These are phyloP conservation scores for Argyrosomus japonicus DNA, from an alignment of 2,113 vertebrate species.

Conservation along the genomic window DNA sequence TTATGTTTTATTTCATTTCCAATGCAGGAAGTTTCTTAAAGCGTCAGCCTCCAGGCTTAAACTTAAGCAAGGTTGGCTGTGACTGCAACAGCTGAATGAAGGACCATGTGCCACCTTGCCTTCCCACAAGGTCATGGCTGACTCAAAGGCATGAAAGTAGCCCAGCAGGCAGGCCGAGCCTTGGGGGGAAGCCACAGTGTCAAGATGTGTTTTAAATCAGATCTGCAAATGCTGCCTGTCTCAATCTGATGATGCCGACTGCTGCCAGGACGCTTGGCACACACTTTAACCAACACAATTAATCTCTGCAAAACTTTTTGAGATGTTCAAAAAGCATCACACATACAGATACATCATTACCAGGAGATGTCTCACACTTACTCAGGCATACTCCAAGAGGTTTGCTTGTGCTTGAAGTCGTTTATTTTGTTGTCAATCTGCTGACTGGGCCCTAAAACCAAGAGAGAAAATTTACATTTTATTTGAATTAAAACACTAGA, in stretches of 20 bases:
- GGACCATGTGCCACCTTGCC: slow-evolving; percentile 72
- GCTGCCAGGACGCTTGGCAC: neutral
- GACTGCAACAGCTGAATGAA: slow-evolving; percentile 72
- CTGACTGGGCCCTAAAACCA: slow-evolving; percentile 85
- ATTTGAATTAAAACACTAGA: neutral
- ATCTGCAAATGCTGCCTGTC: neutral
- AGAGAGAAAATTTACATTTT: neutral
- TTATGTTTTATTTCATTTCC: neutral
- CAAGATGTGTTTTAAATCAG: slow-evolving; percentile 12
- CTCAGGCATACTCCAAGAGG: slow-evolving; percentile 76
- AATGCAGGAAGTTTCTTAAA: neutral
- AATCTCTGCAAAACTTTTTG: neutral
- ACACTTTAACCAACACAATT: neutral
- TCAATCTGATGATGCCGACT: slow-evolving; percentile 31
- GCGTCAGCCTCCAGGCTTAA: neutral
- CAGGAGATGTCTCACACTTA: slow-evolving; percentile 58
- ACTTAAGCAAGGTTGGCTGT: slow-evolving; percentile 14
- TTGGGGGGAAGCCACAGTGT: neutral
- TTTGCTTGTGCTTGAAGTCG: slow-evolving; percentile 87
- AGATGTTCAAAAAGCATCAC: neutral
- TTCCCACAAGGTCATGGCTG: slow-evolving; percentile 84
- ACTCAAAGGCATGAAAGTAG: slow-evolving; percentile 54
- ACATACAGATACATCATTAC: neutral
- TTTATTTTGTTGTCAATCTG: slow-evolving; percentile 88
- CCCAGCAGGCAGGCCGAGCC: slow-evolving; percentile 8